These are phyloP conservation scores for Heptranchias perlo DNA, from an alignment of 2,113 vertebrate genomes.

Conservation along the genomic window DNA sequence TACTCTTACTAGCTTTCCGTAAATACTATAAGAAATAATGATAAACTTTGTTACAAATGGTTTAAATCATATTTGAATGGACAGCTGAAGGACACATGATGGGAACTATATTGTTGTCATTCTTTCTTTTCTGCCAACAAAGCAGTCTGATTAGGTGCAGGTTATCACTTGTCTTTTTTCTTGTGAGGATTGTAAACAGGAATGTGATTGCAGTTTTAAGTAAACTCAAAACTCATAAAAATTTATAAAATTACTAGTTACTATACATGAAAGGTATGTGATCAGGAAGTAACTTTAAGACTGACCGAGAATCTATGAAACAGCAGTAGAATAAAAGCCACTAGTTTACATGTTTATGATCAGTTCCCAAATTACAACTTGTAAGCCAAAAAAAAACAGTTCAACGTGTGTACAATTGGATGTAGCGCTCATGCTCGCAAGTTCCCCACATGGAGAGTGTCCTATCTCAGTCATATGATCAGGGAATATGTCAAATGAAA, in stretches of 20 bases:
- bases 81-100: background rate
- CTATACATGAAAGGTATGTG: background rate
- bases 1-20: background rate
- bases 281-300: background rate
- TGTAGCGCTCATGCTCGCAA: background rate
- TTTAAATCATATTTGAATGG: background rate
- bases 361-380: background rate
- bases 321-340: background rate
- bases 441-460: background rate
- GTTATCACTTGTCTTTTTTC: background rate
- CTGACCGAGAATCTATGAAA: background rate
- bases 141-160: background rate
- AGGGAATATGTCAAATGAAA: background rate
- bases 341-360: background rate
- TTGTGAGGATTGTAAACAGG: background rate
- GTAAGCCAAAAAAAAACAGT: background rate
- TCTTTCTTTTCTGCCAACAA: background rate
- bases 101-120: background rate
- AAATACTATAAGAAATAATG: background rate
- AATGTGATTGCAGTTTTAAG: background rate
- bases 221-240: background rate
- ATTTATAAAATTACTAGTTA: background rate
- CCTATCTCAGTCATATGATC: background rate
- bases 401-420: background rate
- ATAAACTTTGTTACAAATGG: background rate